Base-by-base conservation (phyloP, 1,140 invertebrate genomes). In the Pseudomyrmex pallidus region DNA sequence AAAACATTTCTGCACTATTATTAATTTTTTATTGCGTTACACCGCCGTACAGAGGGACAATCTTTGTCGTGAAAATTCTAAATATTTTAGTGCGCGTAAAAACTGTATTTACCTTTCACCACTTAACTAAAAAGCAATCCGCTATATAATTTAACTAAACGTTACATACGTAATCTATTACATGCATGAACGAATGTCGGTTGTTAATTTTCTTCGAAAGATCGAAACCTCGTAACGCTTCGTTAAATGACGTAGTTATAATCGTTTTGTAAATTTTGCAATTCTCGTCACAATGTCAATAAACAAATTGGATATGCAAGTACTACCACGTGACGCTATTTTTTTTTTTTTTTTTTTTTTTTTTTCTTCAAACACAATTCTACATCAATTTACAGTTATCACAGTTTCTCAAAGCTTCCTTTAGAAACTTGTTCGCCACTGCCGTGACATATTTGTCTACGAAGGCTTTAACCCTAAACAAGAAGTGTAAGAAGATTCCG, bases 301-400 rank as follows among this genome's bases (percentile, higher is more conserved):
- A 7, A 68, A 63, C 22, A 66, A 67, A n/a, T 35, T 35, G 44
- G 8, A 54, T 50, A 72, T 12, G 35, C 35, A 72, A 72, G 12
- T 72, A 72, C 56, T 70, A 72, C 76, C 66, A 72, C 76, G 66
- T 80, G 76, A 80, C 76, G 76, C 66, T 80, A 61, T 35, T 70
- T 59, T 70, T 72, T 70, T 59, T 70, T 72, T 35, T 70, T 59
- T 70, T 72, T 35, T 70, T 59, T 70, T 72, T 35, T 70, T 59
- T 70, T 72, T 35, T 68, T 13, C 54, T 72, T 35, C 46, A 20
- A 70, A 61, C 57, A 25, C 70, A 68, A 72, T 3, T 44, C 22
- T 46, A 1, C 8, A 56, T 46, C 54, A 70, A 70, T 20, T 70
- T 7, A 22, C 13, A 54, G 13, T n/a, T 56, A 35, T 66, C 52